Evolutionary conservation across 2,797 vertebrate species (phyloP).

Genomic region (Gila robusta): DNA sequence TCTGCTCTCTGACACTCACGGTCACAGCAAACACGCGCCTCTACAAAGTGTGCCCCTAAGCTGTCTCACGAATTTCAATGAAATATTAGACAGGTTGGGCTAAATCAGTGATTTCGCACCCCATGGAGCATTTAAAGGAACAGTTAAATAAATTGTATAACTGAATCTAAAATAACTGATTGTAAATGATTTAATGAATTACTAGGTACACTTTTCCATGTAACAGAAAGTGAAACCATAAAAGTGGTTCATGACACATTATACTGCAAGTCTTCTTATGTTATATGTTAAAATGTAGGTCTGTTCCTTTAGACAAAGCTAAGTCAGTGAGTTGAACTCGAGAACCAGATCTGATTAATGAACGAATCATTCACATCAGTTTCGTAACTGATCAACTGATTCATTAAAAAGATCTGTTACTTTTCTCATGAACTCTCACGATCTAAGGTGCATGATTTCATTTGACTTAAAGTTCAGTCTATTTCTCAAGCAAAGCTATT

Average conservation of each 20-base stretch:
- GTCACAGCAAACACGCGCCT: constrained; percentile 40
- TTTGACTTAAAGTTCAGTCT: background rate
- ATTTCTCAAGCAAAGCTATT: background rate
- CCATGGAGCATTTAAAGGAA: background rate
- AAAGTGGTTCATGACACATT: background rate
- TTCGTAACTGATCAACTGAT: background rate
- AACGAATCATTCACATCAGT: background rate
- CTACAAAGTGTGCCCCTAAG: constrained; percentile 68
- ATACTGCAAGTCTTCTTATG: too few relatives aligned
- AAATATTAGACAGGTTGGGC: constrained; percentile 69
- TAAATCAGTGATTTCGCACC: constrained; percentile 53
- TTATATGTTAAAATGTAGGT: too few relatives aligned
- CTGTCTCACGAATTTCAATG: constrained; percentile 71
- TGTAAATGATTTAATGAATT: background rate
- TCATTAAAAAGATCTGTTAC: background rate
- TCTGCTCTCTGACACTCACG: constrained; percentile 67
- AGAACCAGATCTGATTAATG: background rate
- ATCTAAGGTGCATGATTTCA: background rate
- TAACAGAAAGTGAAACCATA: background rate
- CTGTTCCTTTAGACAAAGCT: too few relatives aligned
- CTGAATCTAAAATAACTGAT: background rate
- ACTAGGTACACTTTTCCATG: background rate
- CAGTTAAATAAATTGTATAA: background rate
- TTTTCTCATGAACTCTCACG: background rate
- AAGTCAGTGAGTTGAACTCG: background rate